A percentile compares a stretch with the other conserved stretches of the same genome.
Evolutionary conservation across 2,113 vertebrate genomes (phyloP).

Genomic region (Loxodonta africana): DNA sequence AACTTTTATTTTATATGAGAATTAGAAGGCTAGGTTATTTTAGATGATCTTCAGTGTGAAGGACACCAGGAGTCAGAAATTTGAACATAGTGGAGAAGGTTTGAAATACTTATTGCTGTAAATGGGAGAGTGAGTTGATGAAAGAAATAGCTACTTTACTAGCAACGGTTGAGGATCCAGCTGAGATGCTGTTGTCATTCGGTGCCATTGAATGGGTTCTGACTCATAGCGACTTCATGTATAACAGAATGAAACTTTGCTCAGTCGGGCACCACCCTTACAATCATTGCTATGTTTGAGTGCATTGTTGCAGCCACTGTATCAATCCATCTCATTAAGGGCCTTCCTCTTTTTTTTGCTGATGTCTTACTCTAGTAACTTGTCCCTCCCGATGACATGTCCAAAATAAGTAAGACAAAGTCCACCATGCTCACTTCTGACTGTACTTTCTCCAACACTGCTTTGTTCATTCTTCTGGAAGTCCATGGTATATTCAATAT

Average conservation of each 20-base stretch:
- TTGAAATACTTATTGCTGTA: neutral
- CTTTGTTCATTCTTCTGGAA: neutral
- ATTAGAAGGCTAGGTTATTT: slow-evolving; percentile 48
- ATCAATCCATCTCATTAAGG: neutral
- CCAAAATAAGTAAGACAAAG: neutral
- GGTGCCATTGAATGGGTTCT: neutral
- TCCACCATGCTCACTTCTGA: neutral
- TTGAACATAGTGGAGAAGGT: neutral
- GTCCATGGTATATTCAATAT: neutral
- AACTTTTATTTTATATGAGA: neutral
- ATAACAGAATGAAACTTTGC: neutral
- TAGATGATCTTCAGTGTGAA: neutral
- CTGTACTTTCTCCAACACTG: neutral
- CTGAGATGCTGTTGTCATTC: neutral
- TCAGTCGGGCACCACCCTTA: neutral
- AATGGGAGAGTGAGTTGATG: neutral
- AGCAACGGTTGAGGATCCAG: neutral
- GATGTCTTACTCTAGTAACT: neutral
- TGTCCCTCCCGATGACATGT: neutral
- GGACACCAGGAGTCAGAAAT: neutral
- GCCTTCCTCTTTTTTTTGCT: neutral
- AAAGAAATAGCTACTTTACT: neutral
- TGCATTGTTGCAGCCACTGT: neutral
- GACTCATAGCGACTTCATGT: neutral
- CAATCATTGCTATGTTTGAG: too few relatives aligned